Base-by-base conservation (phyloP, 2,797 vertebrate species). In the Capromys pilorides region DNA sequence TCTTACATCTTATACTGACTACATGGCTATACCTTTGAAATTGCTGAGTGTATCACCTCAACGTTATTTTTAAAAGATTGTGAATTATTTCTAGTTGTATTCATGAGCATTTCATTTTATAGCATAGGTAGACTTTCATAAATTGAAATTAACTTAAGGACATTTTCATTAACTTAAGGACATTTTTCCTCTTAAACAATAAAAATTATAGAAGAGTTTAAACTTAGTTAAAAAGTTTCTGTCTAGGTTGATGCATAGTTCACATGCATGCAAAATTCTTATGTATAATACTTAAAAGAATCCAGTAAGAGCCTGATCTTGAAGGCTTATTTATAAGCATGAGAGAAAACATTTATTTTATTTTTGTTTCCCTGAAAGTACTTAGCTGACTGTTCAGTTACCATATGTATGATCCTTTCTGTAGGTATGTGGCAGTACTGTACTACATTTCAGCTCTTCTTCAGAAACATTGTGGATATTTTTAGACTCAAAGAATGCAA, bases 401-500 rank as follows among this genome's bases (percentile, higher is more conserved):
- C 49, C 57, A 61, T 71, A 61, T 28, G 33, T 67, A 73, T 61
- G 54, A 14, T 75, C 39, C 11, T 93, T 71, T 51, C 69, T 91
- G 21, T 62, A 64, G 7, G 1, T 86, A 71, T 28, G 77, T 61
- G 33, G 36, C 8, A 66, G 9, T n/a, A 6, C 6, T 39, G 0
- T 54, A 3, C 31, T 33, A 67, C 19, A 61, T 81, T 57, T 59
- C n/a, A 21, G 26, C 67, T 85, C 28, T 93, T 75, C 51, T 28
- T 21, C 71, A 90, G 59, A 88, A 86, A 22, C 26, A 28, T 49
- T 64, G 18, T 31, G 71, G 71, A 9, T 86, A 66, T 81, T 94
- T 93, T 64, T 86, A 95, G 61, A 91, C 75, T 41, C 41, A 93
- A 80, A 94, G 91, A 96, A 84, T 86, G 64, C 59, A 84, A 59